Evolutionary conservation across 2,113 vertebrate genomes (phyloP).

Genomic region (Myotis davidii): DNA sequence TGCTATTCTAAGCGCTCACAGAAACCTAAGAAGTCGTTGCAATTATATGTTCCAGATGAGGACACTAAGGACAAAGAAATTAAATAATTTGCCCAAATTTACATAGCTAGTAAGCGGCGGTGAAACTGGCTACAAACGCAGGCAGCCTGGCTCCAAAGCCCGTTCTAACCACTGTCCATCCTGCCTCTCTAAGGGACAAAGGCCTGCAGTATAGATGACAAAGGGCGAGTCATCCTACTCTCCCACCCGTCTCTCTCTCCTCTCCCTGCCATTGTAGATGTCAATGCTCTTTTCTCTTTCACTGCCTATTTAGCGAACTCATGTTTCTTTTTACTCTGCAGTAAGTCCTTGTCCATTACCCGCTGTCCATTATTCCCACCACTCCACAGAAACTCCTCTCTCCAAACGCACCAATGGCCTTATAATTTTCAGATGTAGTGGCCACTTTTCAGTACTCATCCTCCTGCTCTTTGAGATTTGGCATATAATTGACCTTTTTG

Average conservation of each 20-base stretch:
- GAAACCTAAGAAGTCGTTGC: background rate
- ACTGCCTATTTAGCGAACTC: constrained; percentile 45
- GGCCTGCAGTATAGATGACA: constrained; percentile 54
- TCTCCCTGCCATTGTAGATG: constrained; percentile 59
- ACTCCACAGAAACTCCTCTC: constrained; percentile 63
- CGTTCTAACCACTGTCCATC: background rate
- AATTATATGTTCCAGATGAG: background rate
- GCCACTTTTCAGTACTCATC: background rate
- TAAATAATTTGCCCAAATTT: background rate
- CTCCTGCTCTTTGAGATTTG: constrained; percentile 32
- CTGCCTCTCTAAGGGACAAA: constrained; percentile 58
- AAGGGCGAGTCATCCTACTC: constrained; percentile 56
- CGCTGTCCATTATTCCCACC: constrained; percentile 62
- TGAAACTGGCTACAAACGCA: background rate
- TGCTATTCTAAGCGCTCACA: background rate
- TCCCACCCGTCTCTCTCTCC: constrained; percentile 38
- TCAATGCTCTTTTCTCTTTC: constrained; percentile 74
- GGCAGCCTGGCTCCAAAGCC: constrained; percentile 5
- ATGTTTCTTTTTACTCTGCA: constrained; percentile 57
- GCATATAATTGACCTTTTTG: background rate
- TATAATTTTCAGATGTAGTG: constrained; percentile 27
- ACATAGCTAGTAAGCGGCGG: background rate
- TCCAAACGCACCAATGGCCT: constrained; percentile 3
- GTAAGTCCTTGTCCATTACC: constrained; percentile 48
- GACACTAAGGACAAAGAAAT: background rate